Conservation (phyloP, 2,113 vertebrate species). For the Ariopsis seemanni region DNA sequence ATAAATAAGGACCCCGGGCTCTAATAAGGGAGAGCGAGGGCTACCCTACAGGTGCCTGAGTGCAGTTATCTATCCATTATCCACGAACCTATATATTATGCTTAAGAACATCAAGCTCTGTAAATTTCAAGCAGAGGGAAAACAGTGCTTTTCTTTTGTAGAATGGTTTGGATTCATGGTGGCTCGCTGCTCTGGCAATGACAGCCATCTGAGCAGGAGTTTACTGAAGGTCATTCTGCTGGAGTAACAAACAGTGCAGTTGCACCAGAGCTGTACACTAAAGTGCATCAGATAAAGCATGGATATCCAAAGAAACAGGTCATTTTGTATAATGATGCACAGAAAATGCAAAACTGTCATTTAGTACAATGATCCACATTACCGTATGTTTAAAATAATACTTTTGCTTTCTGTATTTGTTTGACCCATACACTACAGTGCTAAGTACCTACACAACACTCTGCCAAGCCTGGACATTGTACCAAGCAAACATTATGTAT, state of each 20-base stretch:
- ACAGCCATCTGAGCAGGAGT: conserved; percentile 26
- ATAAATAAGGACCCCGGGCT: conserved; percentile 60
- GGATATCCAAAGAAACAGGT: not conserved
- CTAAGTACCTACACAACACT: conserved; percentile 1
- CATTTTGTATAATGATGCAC: not conserved
- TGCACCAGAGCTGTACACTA: not conserved
- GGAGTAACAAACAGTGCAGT: conserved; percentile 4
- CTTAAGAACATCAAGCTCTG: conserved; percentile 33
- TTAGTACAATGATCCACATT: not conserved
- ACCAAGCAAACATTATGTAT: conserved; percentile 12
- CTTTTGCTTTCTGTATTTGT: not conserved
- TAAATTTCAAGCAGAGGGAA: conserved; percentile 48
- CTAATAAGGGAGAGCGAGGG: conserved; percentile 40
- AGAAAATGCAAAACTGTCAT: conserved; percentile 7
- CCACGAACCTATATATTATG: not conserved
- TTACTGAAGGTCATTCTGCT: conserved; percentile 17
- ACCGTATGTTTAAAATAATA: not conserved
- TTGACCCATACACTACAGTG: not conserved
- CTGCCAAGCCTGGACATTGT: conserved; percentile 2
- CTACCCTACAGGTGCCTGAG: conserved; percentile 44
- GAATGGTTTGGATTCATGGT: conserved; percentile 62
- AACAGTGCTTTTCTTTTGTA: conserved; percentile 69
- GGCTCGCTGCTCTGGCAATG: conserved; percentile 30
- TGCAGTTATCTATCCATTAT: conserved; percentile 47
- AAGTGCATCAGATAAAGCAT: not conserved